Percentiles rank a stretch among this genome's conserved stretches.
These are phyloP conservation scores for Lucifuga dentata DNA, from an alignment of 2,113 vertebrate species.

Conservation along the genomic window DNA sequence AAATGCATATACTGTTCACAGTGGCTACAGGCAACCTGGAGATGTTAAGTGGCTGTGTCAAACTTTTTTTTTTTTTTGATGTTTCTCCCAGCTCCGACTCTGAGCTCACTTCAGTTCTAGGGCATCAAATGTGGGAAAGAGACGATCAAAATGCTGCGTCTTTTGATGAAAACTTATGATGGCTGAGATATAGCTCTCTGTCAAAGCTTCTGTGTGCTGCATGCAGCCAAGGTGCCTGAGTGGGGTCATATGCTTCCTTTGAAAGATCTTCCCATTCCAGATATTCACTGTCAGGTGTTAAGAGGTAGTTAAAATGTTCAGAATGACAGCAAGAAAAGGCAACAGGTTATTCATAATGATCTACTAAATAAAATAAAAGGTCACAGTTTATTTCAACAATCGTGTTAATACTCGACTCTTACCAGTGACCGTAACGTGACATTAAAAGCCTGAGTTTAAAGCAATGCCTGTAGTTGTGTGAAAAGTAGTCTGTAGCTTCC, in stretches of 20 bases:
- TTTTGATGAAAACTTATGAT: slow-evolving; percentile 6
- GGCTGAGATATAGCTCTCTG: slow-evolving; percentile 15
- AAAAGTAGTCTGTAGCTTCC: too few relatives aligned
- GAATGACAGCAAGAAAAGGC: slow-evolving; percentile 13
- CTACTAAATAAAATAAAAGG: background rate
- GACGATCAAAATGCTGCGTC: background rate
- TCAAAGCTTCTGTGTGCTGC: slow-evolving; percentile 10
- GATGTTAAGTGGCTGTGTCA: slow-evolving; percentile 34
- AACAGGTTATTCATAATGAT: slow-evolving; percentile 34
- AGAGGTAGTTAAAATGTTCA: slow-evolving; percentile 19
- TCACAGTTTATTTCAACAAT: background rate
- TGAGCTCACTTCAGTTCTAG: slow-evolving; percentile 7
- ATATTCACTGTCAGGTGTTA: slow-evolving; percentile 2
- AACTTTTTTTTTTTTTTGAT: slow-evolving; percentile 38
- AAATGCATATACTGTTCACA: slow-evolving; percentile 29
- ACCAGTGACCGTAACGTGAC: too few relatives aligned
- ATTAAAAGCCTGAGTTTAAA: too few relatives aligned
- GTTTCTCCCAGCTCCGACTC: slow-evolving; percentile 19
- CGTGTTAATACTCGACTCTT: too few relatives aligned
- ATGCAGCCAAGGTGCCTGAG: slow-evolving; percentile 8
- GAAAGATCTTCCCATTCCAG: slow-evolving; percentile 19
- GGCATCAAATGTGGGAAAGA: background rate
- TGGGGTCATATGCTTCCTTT: slow-evolving; percentile 19
- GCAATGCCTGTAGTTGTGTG: too few relatives aligned
- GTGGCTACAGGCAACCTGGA: slow-evolving; percentile 24